Base-by-base conservation (phyloP, 1,140 invertebrate genomes). In the Hyphantria cunea region DNA sequence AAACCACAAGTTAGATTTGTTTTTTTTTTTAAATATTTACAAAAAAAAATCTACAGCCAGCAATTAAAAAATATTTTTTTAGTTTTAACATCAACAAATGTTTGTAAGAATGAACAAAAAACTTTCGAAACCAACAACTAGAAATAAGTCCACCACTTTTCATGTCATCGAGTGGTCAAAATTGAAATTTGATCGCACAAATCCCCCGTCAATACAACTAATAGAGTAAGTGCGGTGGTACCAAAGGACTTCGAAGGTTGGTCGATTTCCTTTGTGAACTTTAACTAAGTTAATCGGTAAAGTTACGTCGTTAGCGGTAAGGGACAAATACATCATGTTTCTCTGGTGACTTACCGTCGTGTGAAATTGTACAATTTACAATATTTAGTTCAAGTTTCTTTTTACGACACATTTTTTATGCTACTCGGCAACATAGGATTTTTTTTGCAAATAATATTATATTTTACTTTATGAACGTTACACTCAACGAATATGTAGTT, bases 261-360 rank as follows among this genome's bases (percentile, higher is more conserved):
- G 44, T 10, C 53, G 25, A 56, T 45, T 56, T 56, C 53, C 53
- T 56, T 56, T 56, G 53, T 56, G 31, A 56, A 56, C 53, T 56
- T 47, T 47, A 56, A 56, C 53, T 56, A 56, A 56, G 53, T 56
- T 56, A 47, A 56, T 56, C 42, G 42, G 53, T n/a, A 11, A 55
- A 55, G 53, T 55, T 55, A 34, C 42, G 53, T 56, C 31, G 42
- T 56, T 56, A 56, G 53, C 44, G 53, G 42, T 34, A 34, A n/a
- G 34, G 53, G 53, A 56, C 53, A 47, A 56, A 56, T 56, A 47
- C 53, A 56, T 56, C 53, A 56, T 10, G 42, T 34, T 47, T 17
- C 42, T 34, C 42, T 45, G 31, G 5, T 13, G 25, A 56, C 53
- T 56, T 56, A 25, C n/a, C 32, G 25, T 34, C 13, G 10, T 34